Evolutionary conservation across 2,113 vertebrate genomes (phyloP), one percentile per base, ranked within the genome.

Genomic region (Oncorhynchus tshawytscha): DNA sequence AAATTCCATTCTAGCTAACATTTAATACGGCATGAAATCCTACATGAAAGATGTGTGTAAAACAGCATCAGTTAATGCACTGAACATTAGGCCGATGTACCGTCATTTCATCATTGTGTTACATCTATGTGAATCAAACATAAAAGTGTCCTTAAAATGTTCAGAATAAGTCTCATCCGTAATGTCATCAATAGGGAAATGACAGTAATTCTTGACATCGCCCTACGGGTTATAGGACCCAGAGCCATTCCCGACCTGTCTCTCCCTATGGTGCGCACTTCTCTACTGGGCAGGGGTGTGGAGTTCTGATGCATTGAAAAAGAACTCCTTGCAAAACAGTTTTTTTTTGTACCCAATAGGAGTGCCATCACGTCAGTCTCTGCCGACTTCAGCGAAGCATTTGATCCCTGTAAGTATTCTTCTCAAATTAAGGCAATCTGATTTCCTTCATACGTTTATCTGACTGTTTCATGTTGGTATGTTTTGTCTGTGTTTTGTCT

Each of bases 291-390:
- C 16, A 18, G 16, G 51, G 51, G 22, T 11, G 67, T 68, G 76
- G 74, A 71, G 0, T 67, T 80, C 25, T 72, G 59, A 75, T 77
- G 72, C 74, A 76, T 71, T 71, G n/a, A 59, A 1, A 51, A 79
- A 48, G 68, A 84, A 84, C 12, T 74, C 39, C 7, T 11, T 49
- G 39, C 24, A 6, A 31, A 66, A n/a, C 62, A n/a, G 73, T 22
- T 67, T 67, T 49, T 27, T 27, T 74, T n/a, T 70, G 3, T 18
- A 34, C 27, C 31, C 29, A 59, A 31, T 20, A 24, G 67, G 54
- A 76, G 27, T 25, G 51, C 11, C 51, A n/a, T 6, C 24, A 24
- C 27, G 49, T 48, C 29, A 15, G 51, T 62, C 31, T 70, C 16
- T 68, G 18, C 3, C 29, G 5, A 39, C 67, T 34, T 20, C 31